Base-by-base conservation (phyloP, 2,888 invertebrate species). In the Cerastoderma edule region DNA sequence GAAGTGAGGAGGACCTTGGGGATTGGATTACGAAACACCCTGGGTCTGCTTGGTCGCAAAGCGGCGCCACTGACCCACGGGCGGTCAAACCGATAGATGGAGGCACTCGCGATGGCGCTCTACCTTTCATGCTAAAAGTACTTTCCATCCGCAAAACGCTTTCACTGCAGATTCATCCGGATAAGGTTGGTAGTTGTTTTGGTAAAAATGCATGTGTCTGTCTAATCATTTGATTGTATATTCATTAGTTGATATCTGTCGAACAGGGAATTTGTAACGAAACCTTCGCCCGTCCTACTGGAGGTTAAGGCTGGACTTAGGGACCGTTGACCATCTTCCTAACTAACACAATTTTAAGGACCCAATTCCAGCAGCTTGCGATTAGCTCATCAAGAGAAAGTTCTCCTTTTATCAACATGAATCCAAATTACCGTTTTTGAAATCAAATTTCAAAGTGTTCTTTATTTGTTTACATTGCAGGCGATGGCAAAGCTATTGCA, bases 121-220 rank as follows among this genome's bases (percentile, higher is more conserved):
- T 64, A 5, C 32, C 67, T 16, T 54, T 67, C 56, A 35, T 67
- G 35, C 39, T 67, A 8, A 67, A 67, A 35, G 67, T 67, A 2
- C n/a, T 67, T 1, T 67, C 67, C 44, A 67, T 67, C 16, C 35
- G 39, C 3, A 24, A 54, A 19, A 54, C 67, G n/a, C 56, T 67
- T 2, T 67, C 67, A 5, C 67, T 67, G 2, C 67, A 67, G 35
- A 30, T 32, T 22, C 67, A 67, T 22, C 67, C 67, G 2, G 56
- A 67, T 39, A 54, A 67, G 56, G 67, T 67, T 28, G 30, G 56
- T 56, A 19, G 30, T 56, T 10, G 19, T 50, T 6, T 50, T 50
- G n/a, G n/a, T n/a, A n/a, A n/a, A n/a, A n/a, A n/a, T n/a, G n/a
- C n/a, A n/a, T n/a, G n/a, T n/a, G n/a, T n/a, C n/a, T n/a, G n/a